Conservation (phyloP, 2,797 vertebrate species). For the Tamandua tetradactyla region DNA sequence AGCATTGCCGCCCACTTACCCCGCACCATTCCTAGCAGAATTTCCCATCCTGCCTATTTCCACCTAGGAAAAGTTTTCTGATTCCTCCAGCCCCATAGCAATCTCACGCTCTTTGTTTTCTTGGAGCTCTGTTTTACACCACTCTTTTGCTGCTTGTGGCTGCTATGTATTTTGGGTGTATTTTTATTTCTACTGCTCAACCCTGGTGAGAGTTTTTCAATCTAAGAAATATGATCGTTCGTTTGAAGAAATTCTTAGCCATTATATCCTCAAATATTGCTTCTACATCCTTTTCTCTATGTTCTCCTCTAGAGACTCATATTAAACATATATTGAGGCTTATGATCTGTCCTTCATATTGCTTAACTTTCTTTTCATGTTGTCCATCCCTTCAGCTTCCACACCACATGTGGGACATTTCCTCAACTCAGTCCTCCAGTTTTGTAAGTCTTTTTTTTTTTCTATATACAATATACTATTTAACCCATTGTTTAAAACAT, state of each 20-base stretch:
- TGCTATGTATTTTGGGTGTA: neutral
- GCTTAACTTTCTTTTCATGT: conserved; percentile 21
- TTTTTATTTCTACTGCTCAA: neutral
- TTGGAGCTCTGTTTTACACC: neutral
- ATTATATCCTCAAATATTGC: neutral
- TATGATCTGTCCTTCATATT: neutral
- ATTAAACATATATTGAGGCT: neutral
- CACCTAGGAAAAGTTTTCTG: neutral
- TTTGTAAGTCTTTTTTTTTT: neutral
- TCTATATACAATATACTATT: neutral
- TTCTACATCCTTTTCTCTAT: neutral
- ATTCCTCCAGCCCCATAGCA: neutral
- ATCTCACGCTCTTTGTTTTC: neutral
- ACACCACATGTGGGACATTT: neutral
- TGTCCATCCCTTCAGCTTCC: conserved; percentile 21
- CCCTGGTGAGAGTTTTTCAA: neutral
- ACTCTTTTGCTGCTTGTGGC: neutral
- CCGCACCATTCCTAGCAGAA: neutral
- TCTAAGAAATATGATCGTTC: conserved; percentile 2
- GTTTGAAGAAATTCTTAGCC: neutral
- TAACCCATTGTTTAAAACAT: neutral
- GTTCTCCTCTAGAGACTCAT: neutral
- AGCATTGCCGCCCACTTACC: neutral
- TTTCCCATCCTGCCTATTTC: neutral
- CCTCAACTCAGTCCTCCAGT: conserved; percentile 6